A percentile compares a stretch with the other conserved stretches of the same genome.
Conservation (phyloP, 1,140 invertebrate species). For the Sycophila sp. region DNA sequence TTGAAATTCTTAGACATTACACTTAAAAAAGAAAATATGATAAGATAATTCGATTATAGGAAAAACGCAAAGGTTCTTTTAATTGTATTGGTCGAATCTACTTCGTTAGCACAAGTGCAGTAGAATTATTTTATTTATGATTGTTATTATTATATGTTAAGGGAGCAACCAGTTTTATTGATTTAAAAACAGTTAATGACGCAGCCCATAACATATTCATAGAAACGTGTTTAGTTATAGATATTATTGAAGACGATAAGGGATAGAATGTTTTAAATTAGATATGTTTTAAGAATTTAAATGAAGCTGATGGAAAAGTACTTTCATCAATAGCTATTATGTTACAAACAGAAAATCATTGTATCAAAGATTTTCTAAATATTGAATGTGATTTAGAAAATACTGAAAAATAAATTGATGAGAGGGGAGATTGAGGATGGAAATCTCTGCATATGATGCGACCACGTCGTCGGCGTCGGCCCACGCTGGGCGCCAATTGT, state of each 20-base stretch:
- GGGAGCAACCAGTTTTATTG: conserved; percentile 51
- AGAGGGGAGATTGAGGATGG: too few relatives aligned
- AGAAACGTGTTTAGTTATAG: conserved; percentile 44
- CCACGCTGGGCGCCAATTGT: too few relatives aligned
- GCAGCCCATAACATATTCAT: conserved; percentile 42
- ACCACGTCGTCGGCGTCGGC: too few relatives aligned
- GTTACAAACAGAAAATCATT: too few relatives aligned
- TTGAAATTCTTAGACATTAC: not conserved
- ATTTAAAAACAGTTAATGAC: conserved; percentile 52
- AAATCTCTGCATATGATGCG: too few relatives aligned
- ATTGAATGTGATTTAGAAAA: too few relatives aligned
- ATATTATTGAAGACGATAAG: conserved; percentile 54
- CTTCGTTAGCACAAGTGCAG: conserved; percentile 25
- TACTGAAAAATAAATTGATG: too few relatives aligned
- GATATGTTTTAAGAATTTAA: too few relatives aligned
- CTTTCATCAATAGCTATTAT: too few relatives aligned
- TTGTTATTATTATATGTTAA: conserved; percentile 25
- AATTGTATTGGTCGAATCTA: conserved; percentile 30
- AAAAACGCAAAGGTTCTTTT: conserved; percentile 2
- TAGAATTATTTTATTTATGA: conserved; percentile 52
- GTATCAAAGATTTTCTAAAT: too few relatives aligned
- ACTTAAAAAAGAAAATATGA: conserved; percentile 1
- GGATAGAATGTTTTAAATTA: too few relatives aligned
- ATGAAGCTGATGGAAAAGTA: too few relatives aligned
- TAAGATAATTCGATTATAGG: not conserved